Percentiles rank a stretch among this genome's conserved stretches.
Conservation (phyloP, 2,888 invertebrate genomes). For the Plagiodera versicolora region DNA sequence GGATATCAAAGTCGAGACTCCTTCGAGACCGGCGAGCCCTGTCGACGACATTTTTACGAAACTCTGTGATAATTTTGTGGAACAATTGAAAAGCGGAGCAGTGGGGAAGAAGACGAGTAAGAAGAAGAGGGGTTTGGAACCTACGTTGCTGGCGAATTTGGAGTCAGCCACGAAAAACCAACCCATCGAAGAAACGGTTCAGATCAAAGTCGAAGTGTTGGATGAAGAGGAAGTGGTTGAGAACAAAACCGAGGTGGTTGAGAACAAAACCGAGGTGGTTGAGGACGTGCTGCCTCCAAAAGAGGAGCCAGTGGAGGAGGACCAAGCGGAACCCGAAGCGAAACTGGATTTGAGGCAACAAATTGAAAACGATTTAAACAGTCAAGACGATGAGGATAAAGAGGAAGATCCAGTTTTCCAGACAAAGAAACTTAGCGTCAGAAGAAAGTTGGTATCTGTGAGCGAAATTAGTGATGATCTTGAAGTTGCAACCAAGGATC, state of each 20-base stretch:
- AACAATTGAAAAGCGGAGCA: slow-evolving; percentile 67
- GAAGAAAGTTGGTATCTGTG: slow-evolving; percentile 35
- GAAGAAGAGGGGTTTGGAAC: slow-evolving; percentile 56
- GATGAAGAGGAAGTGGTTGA: slow-evolving; percentile 20
- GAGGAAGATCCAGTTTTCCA: slow-evolving; percentile 28
- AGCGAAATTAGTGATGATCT: slow-evolving; percentile 53
- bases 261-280: slow-evolving; percentile 4
- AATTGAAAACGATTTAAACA: background rate
- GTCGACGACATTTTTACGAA: slow-evolving; percentile 64
- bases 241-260: slow-evolving; percentile 1
- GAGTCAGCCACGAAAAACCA: slow-evolving; percentile 46
- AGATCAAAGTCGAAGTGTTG: slow-evolving; percentile 28
- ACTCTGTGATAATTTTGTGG: slow-evolving; percentile 78
- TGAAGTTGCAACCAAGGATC: slow-evolving; percentile 36
- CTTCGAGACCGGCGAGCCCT: slow-evolving; percentile 43
- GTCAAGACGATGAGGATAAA: slow-evolving; percentile 24
- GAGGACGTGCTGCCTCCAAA: too few species aligned
- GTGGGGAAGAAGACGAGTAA: slow-evolving; percentile 58
- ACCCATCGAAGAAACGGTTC: slow-evolving; percentile 30
- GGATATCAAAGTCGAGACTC: slow-evolving; percentile 32
- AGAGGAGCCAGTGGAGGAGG: slow-evolving; percentile 3
- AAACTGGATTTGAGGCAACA: background rate
- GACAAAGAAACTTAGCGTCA: slow-evolving; percentile 34
- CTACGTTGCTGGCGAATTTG: slow-evolving; percentile 44
- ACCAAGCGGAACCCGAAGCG: background rate